Conservation (phyloP, 2,797 vertebrate genomes). For the Sebastes hubbsi region DNA sequence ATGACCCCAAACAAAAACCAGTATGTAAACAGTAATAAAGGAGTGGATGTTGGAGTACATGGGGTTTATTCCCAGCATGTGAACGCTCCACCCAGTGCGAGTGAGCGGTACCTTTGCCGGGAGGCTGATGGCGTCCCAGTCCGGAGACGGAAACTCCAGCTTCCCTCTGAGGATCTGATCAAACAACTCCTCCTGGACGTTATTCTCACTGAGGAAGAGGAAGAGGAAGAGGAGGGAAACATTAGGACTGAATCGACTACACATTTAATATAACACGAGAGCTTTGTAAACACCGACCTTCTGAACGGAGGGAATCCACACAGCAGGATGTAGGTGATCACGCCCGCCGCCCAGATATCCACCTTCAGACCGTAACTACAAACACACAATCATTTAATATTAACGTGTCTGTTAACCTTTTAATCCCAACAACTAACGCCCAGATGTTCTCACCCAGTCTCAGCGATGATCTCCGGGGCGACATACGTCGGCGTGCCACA, state of each 20-base stretch:
- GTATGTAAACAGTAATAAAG: too few species aligned
- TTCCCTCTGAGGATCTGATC: slow-evolving; percentile 96
- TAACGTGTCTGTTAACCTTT: not conserved
- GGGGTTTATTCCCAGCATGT: too few species aligned
- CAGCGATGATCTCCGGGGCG: slow-evolving; percentile 97
- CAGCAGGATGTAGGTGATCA: slow-evolving; percentile 95
- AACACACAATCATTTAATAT: not conserved
- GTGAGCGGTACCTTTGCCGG: slow-evolving; percentile 88
- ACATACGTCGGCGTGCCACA: slow-evolving; percentile 98
- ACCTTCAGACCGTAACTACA: slow-evolving; percentile 95
- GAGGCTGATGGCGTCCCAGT: slow-evolving; percentile 95
- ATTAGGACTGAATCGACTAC: fast-evolving
- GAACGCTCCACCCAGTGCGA: not conserved
- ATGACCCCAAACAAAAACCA: too few species aligned
- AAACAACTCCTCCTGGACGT: slow-evolving; percentile 96
- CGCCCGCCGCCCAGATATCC: slow-evolving; percentile 97
- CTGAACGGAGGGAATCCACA: slow-evolving; percentile 98
- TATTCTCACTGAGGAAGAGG: slow-evolving; percentile 87
- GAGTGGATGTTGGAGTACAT: too few species aligned
- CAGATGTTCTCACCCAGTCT: slow-evolving; percentile 88
- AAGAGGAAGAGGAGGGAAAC: too few species aligned
- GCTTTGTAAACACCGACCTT: slow-evolving; percentile 76
- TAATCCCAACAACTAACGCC: not conserved
- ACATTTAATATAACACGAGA: fast-evolving
- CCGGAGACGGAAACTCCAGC: slow-evolving; percentile 95